Percentiles rank a stretch among this genome's conserved stretches.
Evolutionary conservation across 2,888 invertebrate genomes (phyloP).

Genomic region (Catocala sponsa): DNA sequence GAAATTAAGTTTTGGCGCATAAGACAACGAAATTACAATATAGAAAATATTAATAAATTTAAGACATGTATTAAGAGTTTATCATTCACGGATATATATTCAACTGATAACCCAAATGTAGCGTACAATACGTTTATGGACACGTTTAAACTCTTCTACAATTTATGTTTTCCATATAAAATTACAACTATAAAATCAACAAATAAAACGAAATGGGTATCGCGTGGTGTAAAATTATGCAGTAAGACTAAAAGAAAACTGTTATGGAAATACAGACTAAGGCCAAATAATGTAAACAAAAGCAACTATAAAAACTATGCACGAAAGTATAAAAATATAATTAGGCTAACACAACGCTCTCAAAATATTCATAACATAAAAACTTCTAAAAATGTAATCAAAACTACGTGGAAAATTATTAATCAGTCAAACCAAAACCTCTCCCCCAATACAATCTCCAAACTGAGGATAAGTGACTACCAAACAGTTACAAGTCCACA

Average conservation of each 20-base stretch:
- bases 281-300: neutral
- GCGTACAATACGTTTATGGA: neutral
- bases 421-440: neutral
- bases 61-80: neutral
- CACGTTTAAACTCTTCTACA: neutral
- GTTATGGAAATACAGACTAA: neutral
- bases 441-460: neutral
- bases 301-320: neutral
- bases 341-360: constrained; percentile 1
- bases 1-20: neutral
- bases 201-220: neutral
- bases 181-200: neutral
- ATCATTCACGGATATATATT: neutral
- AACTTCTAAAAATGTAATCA: neutral
- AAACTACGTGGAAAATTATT: neutral
- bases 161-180: neutral
- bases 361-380: constrained; percentile 5
- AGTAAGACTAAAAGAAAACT: constrained; percentile 1
- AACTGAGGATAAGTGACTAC: neutral
- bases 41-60: neutral
- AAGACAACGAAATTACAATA: neutral
- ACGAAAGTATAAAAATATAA: neutral
- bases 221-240: neutral
- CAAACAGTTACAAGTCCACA: neutral
- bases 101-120: neutral